Percentiles rank a stretch among this genome's conserved stretches.
These are phyloP conservation scores for Cynoglossus semilaevis DNA, from an alignment of 2,113 vertebrate genomes.

Conservation along the genomic window DNA sequence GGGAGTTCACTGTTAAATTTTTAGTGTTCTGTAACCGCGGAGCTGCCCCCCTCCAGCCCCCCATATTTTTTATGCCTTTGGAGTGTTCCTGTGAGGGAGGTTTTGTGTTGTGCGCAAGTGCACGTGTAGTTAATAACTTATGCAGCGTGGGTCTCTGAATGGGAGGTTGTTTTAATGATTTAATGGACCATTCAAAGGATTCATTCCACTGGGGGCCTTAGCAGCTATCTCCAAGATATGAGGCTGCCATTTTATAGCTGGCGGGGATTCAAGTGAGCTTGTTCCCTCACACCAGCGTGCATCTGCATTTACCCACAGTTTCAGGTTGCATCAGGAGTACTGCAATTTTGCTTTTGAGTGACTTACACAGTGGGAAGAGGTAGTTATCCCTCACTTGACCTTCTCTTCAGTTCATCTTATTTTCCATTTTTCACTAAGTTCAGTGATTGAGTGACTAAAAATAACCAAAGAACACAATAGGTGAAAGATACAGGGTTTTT, in stretches of 20 bases:
- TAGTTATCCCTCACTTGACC: constrained; percentile 26
- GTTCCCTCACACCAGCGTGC: constrained; percentile 5
- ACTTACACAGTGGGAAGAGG: constrained; percentile 7
- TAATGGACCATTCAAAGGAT: constrained; percentile 56
- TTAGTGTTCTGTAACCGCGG: constrained; percentile 6
- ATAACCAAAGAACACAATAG: too few relatives aligned
- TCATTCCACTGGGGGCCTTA: constrained; percentile 36
- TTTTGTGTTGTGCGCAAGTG: constrained; percentile 31
- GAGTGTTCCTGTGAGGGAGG: constrained; percentile 23
- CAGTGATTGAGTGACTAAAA: neutral
- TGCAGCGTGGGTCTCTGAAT: constrained; percentile 47
- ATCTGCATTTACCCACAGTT: constrained; percentile 26
- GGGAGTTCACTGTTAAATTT: constrained; percentile 25
- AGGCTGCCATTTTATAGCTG: constrained; percentile 45
- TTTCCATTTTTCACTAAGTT: constrained; percentile 17
- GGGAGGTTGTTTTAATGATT: constrained; percentile 62
- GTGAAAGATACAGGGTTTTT: too few relatives aligned
- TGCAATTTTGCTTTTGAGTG: constrained; percentile 17
- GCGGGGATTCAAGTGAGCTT: constrained; percentile 18
- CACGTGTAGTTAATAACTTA: constrained; percentile 44
- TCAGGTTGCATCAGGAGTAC: constrained; percentile 2
- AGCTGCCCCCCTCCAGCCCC: constrained; percentile 4
- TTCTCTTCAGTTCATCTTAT: constrained; percentile 18
- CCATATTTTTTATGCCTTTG: constrained; percentile 11
- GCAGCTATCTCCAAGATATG: constrained; percentile 36